phyloP scores from a whole-genome alignment of 2,797 vertebrate species.

The Smutsia gigantea region DNA sequence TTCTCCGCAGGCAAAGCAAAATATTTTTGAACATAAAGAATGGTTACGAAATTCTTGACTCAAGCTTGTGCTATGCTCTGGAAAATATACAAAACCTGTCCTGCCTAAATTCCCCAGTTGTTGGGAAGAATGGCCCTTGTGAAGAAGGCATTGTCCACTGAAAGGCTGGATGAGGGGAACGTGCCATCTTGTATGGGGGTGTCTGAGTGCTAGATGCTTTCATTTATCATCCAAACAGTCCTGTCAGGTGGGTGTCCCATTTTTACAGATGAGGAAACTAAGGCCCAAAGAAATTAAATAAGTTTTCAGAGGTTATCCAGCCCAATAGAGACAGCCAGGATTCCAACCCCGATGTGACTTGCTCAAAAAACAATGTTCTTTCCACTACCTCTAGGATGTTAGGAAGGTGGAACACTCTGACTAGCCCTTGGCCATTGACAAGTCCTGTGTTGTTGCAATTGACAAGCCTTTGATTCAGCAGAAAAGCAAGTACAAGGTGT shows the following conservation, averaged over 20 bases:
- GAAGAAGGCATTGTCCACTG: neutral
- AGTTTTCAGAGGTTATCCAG: neutral
- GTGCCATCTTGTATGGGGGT: too few relatives aligned
- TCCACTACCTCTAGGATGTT: neutral
- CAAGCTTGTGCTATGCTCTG: neutral
- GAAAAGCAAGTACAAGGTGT: neutral
- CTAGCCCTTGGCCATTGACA: neutral
- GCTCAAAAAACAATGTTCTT: neutral
- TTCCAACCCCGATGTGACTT: neutral
- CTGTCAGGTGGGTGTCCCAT: neutral
- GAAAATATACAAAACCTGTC: neutral
- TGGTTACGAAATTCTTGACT: neutral
- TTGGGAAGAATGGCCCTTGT: neutral
- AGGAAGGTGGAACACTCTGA: neutral
- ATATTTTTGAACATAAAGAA: neutral
- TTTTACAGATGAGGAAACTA: neutral
- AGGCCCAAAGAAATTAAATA: neutral
- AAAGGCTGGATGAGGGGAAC: neutral
- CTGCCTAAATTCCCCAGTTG: neutral
- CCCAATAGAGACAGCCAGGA: neutral
- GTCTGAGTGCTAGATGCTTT: neutral
- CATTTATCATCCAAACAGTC: neutral
- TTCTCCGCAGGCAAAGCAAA: neutral
- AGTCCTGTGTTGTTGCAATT: neutral
- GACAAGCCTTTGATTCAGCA: neutral